Evolutionary conservation across 2,797 vertebrate genomes (phyloP).

Genomic region (Peromyscus aztecus): DNA sequence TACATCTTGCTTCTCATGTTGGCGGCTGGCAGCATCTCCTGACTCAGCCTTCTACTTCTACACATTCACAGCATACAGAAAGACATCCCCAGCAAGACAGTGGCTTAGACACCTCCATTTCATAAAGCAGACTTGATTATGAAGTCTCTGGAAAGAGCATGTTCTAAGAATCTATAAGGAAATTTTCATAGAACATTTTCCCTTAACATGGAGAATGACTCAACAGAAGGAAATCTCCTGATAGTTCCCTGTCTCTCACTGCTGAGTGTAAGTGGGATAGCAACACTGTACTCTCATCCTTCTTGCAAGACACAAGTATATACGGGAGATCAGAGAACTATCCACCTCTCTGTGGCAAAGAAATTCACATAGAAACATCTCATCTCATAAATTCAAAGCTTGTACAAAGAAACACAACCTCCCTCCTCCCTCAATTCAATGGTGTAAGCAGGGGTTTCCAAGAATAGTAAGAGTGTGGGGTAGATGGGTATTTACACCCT

Average conservation of each 20-base stretch:
- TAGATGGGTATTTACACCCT: not conserved
- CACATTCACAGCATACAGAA: too few species aligned
- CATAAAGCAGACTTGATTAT: not conserved
- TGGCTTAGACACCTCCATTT: not conserved
- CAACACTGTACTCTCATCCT: not conserved
- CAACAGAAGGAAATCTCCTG: not conserved
- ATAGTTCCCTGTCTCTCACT: not conserved
- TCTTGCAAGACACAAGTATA: not conserved
- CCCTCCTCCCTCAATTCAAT: not conserved
- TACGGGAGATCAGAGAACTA: not conserved
- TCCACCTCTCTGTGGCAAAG: not conserved
- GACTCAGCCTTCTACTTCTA: too few species aligned
- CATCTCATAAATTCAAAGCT: not conserved
- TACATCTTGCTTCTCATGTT: too few species aligned
- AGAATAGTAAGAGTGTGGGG: not conserved
- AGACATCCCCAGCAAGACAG: too few species aligned
- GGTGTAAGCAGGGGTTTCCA: not conserved
- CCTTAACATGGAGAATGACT: not conserved
- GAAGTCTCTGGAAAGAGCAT: not conserved
- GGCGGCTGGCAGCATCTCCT: too few species aligned
- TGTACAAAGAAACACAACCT: not conserved
- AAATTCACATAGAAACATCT: not conserved
- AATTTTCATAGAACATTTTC: not conserved
- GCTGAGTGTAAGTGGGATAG: not conserved
- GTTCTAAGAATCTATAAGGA: not conserved